Conservation (phyloP, 1,140 invertebrate genomes). For the Drosophila ironensis region DNA sequence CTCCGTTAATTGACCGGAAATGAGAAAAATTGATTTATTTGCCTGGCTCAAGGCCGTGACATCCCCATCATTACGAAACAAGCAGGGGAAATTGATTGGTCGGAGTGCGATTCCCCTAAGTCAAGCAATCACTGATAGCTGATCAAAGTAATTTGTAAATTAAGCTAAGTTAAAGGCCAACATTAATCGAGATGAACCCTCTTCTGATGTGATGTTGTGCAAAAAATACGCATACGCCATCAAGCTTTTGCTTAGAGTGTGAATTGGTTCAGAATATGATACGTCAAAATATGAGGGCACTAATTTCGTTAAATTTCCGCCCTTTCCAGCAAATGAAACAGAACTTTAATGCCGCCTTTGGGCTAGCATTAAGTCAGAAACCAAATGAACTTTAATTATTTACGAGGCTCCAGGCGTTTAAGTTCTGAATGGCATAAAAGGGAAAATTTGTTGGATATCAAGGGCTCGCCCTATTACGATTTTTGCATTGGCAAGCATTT, state of each 20-base stretch:
- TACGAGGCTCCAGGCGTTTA: slow-evolving; percentile 9
- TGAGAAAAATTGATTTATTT: slow-evolving; percentile 61
- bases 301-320: too few relatives aligned
- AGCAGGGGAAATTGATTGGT: slow-evolving; percentile 23
- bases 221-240: background rate
- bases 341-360: background rate
- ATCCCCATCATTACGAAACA: slow-evolving; percentile 24
- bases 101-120: slow-evolving; percentile 25
- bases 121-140: background rate
- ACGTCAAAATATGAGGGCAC: too few relatives aligned
- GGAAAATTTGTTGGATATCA: slow-evolving; percentile 48
- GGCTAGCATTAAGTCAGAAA: slow-evolving; percentile 16
- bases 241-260: too few relatives aligned
- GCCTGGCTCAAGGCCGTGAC: slow-evolving; percentile 24
- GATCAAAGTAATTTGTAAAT: slow-evolving; percentile 15
- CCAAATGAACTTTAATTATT: slow-evolving; percentile 30
- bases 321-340: too few relatives aligned
- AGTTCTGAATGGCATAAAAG: slow-evolving; percentile 57
- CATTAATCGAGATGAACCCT: slow-evolving; percentile 22
- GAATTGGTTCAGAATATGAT: too few relatives aligned
- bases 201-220: too few relatives aligned
- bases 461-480: slow-evolving; percentile 10
- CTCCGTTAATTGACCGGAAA: slow-evolving; percentile 61
- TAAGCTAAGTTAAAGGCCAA: slow-evolving; percentile 1
- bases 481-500: slow-evolving; percentile 53